These are phyloP conservation scores for Cephonodes hylas DNA, from an alignment of 2,888 invertebrate genomes.

Conservation along the genomic window DNA sequence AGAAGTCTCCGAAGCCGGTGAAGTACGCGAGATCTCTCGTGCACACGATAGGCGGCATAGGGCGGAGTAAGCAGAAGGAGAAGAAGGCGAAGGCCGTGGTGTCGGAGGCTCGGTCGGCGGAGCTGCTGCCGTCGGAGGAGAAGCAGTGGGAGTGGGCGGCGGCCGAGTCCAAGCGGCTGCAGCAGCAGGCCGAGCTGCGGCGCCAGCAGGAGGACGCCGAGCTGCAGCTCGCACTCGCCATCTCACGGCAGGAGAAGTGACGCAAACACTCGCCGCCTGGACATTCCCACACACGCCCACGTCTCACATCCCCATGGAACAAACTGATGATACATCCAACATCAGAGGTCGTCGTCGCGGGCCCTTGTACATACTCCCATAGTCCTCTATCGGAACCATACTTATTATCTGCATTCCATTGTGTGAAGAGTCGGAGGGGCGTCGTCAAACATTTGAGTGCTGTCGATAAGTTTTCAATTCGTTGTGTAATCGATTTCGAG, in stretches of 20 bases:
- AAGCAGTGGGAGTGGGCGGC: constrained; percentile 89
- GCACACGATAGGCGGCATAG: constrained; percentile 75
- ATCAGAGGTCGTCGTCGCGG: neutral
- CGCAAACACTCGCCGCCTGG: neutral
- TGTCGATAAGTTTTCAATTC: neutral
- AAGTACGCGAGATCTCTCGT: constrained; percentile 71
- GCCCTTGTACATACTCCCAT: neutral
- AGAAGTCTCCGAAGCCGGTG: constrained; percentile 75
- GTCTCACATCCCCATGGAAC: neutral
- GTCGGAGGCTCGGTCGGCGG: constrained; percentile 36
- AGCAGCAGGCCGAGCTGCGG: constrained; percentile 82
- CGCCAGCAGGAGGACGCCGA: constrained; percentile 86
- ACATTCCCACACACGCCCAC: neutral
- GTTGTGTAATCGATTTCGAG: neutral
- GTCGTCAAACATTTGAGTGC: neutral
- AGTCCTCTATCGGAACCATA: neutral
- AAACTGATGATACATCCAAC: neutral
- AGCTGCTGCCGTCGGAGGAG: constrained; percentile 79
- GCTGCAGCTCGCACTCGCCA: constrained; percentile 85
- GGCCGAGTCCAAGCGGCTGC: constrained; percentile 83
- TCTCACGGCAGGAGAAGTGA: constrained; percentile 81
- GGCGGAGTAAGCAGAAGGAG: constrained; percentile 55
- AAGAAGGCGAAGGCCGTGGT: constrained; percentile 55
- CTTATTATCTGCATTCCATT: constrained; percentile 7
- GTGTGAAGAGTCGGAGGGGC: neutral